These are phyloP conservation scores for Peromyscus attwateri DNA, from an alignment of 2,797 vertebrate genomes.

Conservation along the genomic window DNA sequence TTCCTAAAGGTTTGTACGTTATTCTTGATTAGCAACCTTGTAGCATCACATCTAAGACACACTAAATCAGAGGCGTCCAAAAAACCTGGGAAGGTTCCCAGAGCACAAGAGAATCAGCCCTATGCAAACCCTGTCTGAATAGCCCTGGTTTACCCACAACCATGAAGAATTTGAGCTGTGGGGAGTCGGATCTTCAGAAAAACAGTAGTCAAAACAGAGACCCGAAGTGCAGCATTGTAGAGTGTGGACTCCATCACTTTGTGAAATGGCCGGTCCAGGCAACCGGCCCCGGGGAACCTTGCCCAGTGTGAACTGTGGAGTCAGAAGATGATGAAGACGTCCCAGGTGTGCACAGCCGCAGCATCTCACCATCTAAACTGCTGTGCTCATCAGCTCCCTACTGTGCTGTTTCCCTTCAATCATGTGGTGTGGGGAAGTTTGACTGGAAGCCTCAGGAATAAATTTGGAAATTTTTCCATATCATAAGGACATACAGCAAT, in stretches of 20 bases:
- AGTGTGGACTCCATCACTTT: neutral
- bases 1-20: neutral
- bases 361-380: neutral
- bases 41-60: neutral
- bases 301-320: neutral
- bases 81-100: neutral
- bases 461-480: conserved; percentile 42
- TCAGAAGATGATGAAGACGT: neutral
- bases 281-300: neutral
- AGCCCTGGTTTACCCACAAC: neutral
- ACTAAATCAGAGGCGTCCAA: neutral
- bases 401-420: neutral
- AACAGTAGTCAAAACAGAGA: neutral
- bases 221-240: neutral
- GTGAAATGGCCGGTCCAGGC: neutral
- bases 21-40: neutral
- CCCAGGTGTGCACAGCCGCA: neutral
- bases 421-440: neutral
- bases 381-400: neutral
- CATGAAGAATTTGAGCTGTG: neutral
- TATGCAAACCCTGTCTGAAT: no score
- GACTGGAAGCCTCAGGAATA: neutral
- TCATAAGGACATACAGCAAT: neutral
- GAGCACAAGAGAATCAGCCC: neutral
- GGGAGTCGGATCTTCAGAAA: neutral